These are phyloP conservation scores for Phortica variegata DNA, from an alignment of 1,140 invertebrate species.

Conservation along the genomic window DNA sequence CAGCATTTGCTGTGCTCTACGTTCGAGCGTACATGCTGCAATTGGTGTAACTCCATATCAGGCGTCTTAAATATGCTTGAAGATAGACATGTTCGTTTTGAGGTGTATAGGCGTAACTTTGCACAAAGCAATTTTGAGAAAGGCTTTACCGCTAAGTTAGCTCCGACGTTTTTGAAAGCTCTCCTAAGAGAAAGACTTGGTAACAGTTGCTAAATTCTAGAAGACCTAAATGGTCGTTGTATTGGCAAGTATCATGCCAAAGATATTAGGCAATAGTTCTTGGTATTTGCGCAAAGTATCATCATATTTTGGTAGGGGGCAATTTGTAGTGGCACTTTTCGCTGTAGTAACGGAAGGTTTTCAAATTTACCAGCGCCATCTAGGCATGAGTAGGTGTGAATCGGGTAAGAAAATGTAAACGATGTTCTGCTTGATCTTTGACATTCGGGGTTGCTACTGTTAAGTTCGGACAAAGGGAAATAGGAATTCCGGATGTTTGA, in stretches of 20 bases:
- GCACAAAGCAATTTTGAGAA: neutral
- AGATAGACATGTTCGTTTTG: neutral
- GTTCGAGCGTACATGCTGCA: conserved; percentile 1
- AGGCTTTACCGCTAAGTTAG: conserved; percentile 4
- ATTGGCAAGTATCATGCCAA: conserved; percentile 9
- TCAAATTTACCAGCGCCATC: too few species aligned
- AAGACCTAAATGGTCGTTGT: conserved; percentile 1
- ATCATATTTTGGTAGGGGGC: too few species aligned
- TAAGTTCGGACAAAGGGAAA: too few species aligned
- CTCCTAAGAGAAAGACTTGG: neutral
- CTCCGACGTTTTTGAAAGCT: conserved; percentile 7
- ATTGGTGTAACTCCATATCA: neutral
- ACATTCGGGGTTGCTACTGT: too few species aligned
- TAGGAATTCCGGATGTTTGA: too few species aligned
- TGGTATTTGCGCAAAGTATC: too few species aligned
- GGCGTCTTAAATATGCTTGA: neutral
- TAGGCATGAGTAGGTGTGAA: too few species aligned
- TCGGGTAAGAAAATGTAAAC: too few species aligned
- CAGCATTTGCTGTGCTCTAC: too few species aligned
- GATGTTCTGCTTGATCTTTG: too few species aligned
- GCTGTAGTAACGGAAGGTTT: too few species aligned
- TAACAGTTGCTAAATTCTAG: conserved; percentile 1
- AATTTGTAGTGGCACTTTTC: too few species aligned
- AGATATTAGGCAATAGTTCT: neutral
- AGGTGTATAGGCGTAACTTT: conserved; percentile 1